phyloP scores from a whole-genome alignment of 2,113 vertebrate species.

The Mus spicilegus region DNA sequence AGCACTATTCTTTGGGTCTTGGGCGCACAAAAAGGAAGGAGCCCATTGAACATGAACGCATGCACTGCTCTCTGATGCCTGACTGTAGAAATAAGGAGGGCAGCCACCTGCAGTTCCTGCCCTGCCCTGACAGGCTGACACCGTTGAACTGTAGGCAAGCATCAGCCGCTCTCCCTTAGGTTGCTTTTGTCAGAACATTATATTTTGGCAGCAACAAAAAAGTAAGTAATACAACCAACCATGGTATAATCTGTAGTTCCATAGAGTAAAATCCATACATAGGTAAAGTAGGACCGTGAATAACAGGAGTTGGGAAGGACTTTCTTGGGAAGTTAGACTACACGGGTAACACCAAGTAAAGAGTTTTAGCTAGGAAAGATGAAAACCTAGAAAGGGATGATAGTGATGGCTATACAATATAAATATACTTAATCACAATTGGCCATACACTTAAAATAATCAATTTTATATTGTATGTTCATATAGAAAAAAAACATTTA shows the following conservation, averaged over 20 bases:
- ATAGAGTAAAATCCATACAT: not conserved
- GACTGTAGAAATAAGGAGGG: not conserved
- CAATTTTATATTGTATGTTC: not conserved
- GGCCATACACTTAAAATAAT: not conserved
- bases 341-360: not conserved
- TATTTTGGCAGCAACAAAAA: not conserved
- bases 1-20: not conserved
- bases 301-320: not conserved
- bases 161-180: not conserved
- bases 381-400: not conserved
- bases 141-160: not conserved
- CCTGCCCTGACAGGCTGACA: rapidly evolving
- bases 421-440: not conserved
- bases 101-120: not conserved
- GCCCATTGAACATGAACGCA: not conserved
- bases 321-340: not conserved
- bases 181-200: not conserved
- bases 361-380: not conserved
- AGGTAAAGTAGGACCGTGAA: not conserved
- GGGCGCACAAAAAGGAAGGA: not conserved
- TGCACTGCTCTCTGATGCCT: not conserved
- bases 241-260: not conserved
- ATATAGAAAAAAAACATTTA: not conserved
- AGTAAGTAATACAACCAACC: not conserved
- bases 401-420: not conserved